Percentiles rank a stretch among this genome's conserved stretches.
phyloP scores from a whole-genome alignment of 2,113 vertebrate genomes.

The Barbus barbus region DNA sequence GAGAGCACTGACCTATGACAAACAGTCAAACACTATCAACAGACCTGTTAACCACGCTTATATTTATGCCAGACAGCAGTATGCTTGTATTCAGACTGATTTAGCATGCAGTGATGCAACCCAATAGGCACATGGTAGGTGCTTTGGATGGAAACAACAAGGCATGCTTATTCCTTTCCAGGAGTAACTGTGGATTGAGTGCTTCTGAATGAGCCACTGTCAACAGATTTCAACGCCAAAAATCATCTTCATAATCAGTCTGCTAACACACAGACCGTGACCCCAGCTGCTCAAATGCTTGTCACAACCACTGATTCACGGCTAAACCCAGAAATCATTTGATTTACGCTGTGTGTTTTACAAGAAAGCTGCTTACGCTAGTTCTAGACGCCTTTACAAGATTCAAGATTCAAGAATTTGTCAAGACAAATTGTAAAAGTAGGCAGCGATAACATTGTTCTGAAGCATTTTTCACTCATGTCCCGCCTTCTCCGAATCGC shows the following conservation, averaged over 20 bases:
- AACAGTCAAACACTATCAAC: neutral
- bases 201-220: neutral
- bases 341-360: neutral
- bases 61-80: neutral
- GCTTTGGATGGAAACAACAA: constrained; percentile 12
- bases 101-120: constrained; percentile 1
- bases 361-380: neutral
- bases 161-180: neutral
- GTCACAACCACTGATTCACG: neutral
- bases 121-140: neutral
- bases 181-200: neutral
- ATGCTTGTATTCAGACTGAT: neutral
- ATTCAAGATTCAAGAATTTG: too few relatives aligned
- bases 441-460: too few relatives aligned
- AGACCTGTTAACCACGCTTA: too few relatives aligned
- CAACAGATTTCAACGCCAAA: neutral
- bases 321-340: neutral
- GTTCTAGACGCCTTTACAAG: too few relatives aligned
- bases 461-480: neutral
- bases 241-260: neutral
- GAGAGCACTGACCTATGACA: neutral
- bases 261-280: neutral
- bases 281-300: neutral
- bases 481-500: constrained; percentile 1
- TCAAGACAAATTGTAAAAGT: too few relatives aligned